Base-by-base conservation (phyloP, 1,140 invertebrate species). In the Chlorops oryzae region DNA sequence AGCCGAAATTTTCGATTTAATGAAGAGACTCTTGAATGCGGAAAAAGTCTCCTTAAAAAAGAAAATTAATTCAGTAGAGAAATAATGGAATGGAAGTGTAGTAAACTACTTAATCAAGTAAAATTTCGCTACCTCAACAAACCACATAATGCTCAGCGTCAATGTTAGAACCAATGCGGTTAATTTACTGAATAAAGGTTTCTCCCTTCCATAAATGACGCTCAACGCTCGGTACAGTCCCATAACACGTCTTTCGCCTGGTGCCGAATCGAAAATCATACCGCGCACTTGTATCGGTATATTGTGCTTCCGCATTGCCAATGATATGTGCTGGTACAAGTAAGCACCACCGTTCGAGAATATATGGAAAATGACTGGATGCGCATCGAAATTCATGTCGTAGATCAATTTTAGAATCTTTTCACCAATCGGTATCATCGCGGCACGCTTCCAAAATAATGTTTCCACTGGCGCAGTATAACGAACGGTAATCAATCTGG, bases 281-380 rank as follows among this genome's bases (percentile, higher is more conserved):
- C 86, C 86, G 56, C 80, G 79, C 3, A 88, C 76, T 70, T 82
- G 74, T 22, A 80, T 56, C 1, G 73, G 72, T 34, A 73, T 77
- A 7, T 73, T 69, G 22, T 62, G 62, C 39, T 76, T 73, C 45
- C 77, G 65, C 54, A 82, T 74, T 3, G 81, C 80, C 32, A 78
- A 59, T 23, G 79, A 78, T 23, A 86, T 77, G 58, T 83, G 80
- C 54, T 83, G 79, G 63, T 85, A 86, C 4, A 85, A 66, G 52
- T 80, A 80, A 2, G 81, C 81, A 21, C 87, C 87, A 13, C 87
- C 87, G 68, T 89, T 90, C 42, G 85, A 88, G 65, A 90, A 89
- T 27, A 87, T 78, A 55, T 90, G 87, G 61, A 90, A 83, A 46
- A 89, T 83, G 32, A 88, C 78, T 2, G 85, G 86, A 62, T 86